Conservation (phyloP, 1,140 invertebrate genomes). For the Cydia fagiglandana region DNA sequence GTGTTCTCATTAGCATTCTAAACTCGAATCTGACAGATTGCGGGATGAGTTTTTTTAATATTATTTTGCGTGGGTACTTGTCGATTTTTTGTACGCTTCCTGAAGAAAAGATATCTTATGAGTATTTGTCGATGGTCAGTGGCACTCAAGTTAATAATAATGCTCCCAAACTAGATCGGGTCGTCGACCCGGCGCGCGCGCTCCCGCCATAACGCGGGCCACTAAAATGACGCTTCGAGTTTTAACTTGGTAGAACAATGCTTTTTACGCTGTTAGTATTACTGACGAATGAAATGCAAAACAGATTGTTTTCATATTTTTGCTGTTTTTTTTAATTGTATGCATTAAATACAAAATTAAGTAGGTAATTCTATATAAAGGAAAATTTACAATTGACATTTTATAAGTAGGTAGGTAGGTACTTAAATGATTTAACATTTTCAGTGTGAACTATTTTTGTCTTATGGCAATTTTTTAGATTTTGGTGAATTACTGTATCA, state of each 20-base stretch:
- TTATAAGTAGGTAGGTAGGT: too few relatives aligned
- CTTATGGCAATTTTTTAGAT: too few relatives aligned
- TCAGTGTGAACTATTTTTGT: too few relatives aligned
- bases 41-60: background rate
- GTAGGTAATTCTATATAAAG: too few relatives aligned
- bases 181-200: constrained; percentile 68
- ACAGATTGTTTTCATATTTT: too few relatives aligned
- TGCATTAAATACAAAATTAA: too few relatives aligned
- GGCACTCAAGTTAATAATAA: constrained; percentile 70
- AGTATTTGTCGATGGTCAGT: constrained; percentile 54
- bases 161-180: constrained; percentile 77
- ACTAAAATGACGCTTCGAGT: constrained; percentile 58
- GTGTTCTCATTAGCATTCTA: constrained; percentile 31
- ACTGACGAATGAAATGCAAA: too few relatives aligned
- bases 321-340: too few relatives aligned
- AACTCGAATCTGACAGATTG: constrained; percentile 6
- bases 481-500: too few relatives aligned
- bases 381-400: too few relatives aligned
- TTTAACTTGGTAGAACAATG: constrained; percentile 1
- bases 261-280: too few relatives aligned
- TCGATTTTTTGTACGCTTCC: background rate
- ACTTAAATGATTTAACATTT: too few relatives aligned
- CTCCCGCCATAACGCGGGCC: constrained; percentile 48
- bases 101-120: constrained; percentile 39
- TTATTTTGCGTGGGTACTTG: background rate